Evolutionary conservation across 2,888 invertebrate species (phyloP), one percentile per base, ranked within the genome.

Genomic region (Drosophila cognata): DNA sequence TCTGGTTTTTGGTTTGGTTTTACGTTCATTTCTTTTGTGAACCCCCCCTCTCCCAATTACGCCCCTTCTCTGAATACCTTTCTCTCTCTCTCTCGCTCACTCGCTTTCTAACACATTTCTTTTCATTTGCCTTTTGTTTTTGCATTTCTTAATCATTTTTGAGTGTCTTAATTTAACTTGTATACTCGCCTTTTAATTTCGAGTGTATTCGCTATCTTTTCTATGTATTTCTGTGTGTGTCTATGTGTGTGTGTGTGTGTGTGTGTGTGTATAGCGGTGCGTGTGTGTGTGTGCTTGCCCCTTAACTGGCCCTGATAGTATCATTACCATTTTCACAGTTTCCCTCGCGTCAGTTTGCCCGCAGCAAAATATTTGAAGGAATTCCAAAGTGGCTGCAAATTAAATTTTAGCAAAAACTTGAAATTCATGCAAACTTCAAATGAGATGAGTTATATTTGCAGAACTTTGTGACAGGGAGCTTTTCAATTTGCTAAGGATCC

Each of bases 81-180:
- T 48, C 35, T 8, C 13, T 16, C 46, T 46, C 46, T 43, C 3
- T 16, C 33, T 38, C 35, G 0, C 25, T 10, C 48, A 10, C 28
- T 35, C 29, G n/a, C 25, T 35, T 31, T 33, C 25, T 43, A 13
- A 46, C 21, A 41, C 58, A 59, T 78, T 70, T 77, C 67, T 67
- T 72, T 74, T 70, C 68, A 58, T 73, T 77, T 64, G 79, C 36
- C 60, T 68, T 63, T 76, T 68, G 65, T 73, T 76, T 79, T 67
- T 79, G 56, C 81, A 76, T 89, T 83, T 80, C 82, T 80, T 88
- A 89, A 85, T 89, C 81, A 89, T 89, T 89, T 89, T 85, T 76
- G 88, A 89, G 79, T 79, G 78, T 82, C 82, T 89, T 89, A 85
- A 89, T 89, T 89, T 85, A 78, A 74, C 66, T 79, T 81, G 87